Evolutionary conservation across 53 echinoderm and acorn worm species (phyloP).

Genomic region (Echinometra lucunter): DNA sequence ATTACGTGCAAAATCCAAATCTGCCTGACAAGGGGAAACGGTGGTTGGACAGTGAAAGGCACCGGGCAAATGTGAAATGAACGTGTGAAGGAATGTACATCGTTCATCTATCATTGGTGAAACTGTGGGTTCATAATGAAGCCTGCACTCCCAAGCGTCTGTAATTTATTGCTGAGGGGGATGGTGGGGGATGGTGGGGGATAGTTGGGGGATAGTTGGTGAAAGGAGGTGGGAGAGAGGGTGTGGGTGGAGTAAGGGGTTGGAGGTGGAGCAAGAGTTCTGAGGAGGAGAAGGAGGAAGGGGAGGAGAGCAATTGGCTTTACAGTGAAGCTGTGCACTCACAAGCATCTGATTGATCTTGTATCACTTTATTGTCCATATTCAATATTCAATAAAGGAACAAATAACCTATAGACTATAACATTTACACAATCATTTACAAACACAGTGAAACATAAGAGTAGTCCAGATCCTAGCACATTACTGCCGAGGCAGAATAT

Average conservation of each 20-base stretch:
- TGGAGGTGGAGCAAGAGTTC: neutral
- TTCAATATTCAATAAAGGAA: too few species aligned
- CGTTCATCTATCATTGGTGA: neutral
- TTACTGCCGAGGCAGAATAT: too few species aligned
- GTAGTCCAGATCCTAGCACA: too few species aligned
- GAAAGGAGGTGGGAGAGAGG: neutral
- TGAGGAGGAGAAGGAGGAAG: neutral
- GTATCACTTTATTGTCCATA: too few species aligned
- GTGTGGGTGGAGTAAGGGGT: neutral
- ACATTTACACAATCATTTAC: too few species aligned
- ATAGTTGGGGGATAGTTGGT: neutral
- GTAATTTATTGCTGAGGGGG: slow-evolving; percentile 1
- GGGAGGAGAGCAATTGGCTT: neutral
- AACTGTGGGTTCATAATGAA: slow-evolving; percentile 33
- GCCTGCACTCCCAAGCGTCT: slow-evolving; percentile 12
- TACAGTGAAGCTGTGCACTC: too few species aligned
- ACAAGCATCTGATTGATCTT: too few species aligned
- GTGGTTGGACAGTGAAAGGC: neutral
- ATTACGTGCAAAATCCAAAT: neutral
- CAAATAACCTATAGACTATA: too few species aligned
- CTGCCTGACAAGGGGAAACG: neutral
- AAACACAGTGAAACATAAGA: too few species aligned
- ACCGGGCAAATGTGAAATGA: neutral
- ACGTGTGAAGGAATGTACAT: slow-evolving; percentile 20
- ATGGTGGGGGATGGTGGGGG: neutral